Conservation (phyloP, 1,140 invertebrate species). For the Zaprionus ghesquierei region DNA sequence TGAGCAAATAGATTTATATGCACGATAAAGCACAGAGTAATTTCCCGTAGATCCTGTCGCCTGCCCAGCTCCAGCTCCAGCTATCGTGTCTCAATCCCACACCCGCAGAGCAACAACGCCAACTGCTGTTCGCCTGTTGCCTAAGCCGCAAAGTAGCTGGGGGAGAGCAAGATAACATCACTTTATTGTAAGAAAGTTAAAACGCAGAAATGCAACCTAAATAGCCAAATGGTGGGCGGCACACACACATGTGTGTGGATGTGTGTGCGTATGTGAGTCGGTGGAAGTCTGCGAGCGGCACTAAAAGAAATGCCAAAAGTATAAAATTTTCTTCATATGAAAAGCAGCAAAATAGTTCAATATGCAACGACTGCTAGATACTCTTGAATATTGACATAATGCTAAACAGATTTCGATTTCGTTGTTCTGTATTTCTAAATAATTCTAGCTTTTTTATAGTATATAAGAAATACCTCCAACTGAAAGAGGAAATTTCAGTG, state of each 20-base stretch:
- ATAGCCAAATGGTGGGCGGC: constrained; percentile 23
- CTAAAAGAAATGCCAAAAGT: constrained; percentile 42
- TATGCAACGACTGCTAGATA: constrained; percentile 4
- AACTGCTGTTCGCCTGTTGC: constrained; percentile 61
- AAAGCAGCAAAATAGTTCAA: background rate
- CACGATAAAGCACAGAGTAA: constrained; percentile 81
- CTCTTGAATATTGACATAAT: no score
- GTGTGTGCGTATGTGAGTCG: constrained; percentile 1
- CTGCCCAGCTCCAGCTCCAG: constrained; percentile 27
- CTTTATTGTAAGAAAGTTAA: constrained; percentile 81
- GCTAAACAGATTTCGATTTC: no score
- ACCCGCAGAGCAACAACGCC: background rate
- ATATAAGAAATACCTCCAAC: background rate
- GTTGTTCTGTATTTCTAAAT: no score
- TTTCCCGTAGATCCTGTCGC: constrained; percentile 80
- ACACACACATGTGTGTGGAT: constrained; percentile 25
- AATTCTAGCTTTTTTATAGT: no score
- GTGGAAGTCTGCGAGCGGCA: background rate
- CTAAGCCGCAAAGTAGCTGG: constrained; percentile 79
- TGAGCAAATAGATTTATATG: constrained; percentile 81
- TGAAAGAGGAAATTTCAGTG: constrained; percentile 23
- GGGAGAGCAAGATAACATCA: constrained; percentile 73
- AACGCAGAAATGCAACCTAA: constrained; percentile 77
- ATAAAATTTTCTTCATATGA: constrained; percentile 28
- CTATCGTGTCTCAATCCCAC: background rate